Percentiles rank a stretch among this genome's conserved stretches.
phyloP scores from a whole-genome alignment of 1,140 invertebrate genomes.

The Drosophila biarmipes region DNA sequence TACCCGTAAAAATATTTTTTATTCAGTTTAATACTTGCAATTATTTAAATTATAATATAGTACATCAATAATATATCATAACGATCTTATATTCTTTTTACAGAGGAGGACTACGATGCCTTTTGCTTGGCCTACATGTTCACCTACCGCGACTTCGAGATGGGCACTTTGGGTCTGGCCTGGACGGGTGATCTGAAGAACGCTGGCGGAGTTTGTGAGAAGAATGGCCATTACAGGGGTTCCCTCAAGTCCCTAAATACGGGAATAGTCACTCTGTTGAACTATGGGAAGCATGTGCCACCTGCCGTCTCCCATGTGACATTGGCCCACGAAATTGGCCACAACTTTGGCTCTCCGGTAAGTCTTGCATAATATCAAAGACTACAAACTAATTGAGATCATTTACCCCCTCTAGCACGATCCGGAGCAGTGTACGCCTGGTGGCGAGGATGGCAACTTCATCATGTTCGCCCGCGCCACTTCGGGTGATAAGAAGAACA shows the following conservation, averaged over 20 bases:
- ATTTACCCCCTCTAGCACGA: conserved; percentile 91
- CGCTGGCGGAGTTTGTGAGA: conserved; percentile 96
- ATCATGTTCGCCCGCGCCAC: conserved; percentile 99
- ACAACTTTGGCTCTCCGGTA: conserved; percentile 99
- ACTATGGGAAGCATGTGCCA: conserved; percentile 99
- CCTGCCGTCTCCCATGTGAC: conserved; percentile 99
- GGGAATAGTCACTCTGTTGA: conserved; percentile 98
- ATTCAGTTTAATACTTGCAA: background rate
- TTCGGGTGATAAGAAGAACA: conserved; percentile 97
- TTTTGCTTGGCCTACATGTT: conserved; percentile 99
- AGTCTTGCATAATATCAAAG: conserved; percentile 39
- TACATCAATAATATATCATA: too few relatives aligned
- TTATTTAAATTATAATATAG: too few relatives aligned
- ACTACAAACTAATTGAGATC: background rate
- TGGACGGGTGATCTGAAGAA: conserved; percentile 98
- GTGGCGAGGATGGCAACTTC: conserved; percentile 97
- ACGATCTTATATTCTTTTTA: conserved; percentile 58
- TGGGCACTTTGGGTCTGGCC: conserved; percentile 98
- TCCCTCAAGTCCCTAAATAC: conserved; percentile 98
- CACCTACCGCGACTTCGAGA: conserved; percentile 99
- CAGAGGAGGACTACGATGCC: conserved; percentile 98
- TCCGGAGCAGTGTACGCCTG: conserved; percentile 95
- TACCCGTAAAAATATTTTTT: background rate
- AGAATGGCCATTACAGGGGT: conserved; percentile 97
- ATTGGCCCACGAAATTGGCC: conserved; percentile 99